These are phyloP conservation scores for Lumbricus terrestris DNA, from an alignment of 2,888 invertebrate genomes.

Conservation along the genomic window DNA sequence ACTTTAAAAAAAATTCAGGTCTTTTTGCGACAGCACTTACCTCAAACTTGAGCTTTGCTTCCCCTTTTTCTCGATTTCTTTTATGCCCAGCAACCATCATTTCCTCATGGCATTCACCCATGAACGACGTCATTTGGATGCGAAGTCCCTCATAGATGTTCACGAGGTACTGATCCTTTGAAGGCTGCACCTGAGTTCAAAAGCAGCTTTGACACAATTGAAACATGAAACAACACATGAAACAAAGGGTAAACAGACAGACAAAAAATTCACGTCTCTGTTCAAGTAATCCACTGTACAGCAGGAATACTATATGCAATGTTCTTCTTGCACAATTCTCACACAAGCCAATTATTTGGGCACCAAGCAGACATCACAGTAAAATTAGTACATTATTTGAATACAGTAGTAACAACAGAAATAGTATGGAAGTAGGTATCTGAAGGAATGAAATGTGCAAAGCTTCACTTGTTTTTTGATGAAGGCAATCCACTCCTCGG, in stretches of 20 bases:
- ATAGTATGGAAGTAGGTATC: neutral
- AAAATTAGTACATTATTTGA: neutral
- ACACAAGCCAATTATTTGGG: neutral
- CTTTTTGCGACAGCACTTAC: constrained; percentile 43
- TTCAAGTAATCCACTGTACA: neutral
- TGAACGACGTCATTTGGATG: constrained; percentile 63
- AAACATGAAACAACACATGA: neutral
- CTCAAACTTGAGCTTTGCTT: constrained; percentile 63
- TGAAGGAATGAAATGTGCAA: neutral
- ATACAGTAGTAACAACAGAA: neutral
- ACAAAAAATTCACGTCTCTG: neutral
- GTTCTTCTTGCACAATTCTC: neutral
- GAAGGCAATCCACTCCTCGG: constrained; percentile 63
- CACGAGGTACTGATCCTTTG: constrained; percentile 64
- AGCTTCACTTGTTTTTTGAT: constrained; percentile 52
- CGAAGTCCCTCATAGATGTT: constrained; percentile 60
- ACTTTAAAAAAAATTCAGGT: neutral
- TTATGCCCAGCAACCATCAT: constrained; percentile 66
- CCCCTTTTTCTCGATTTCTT: constrained; percentile 64
- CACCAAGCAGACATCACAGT: neutral
- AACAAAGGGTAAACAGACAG: neutral
- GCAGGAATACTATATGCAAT: neutral
- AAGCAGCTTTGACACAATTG: neutral
- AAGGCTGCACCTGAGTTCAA: constrained; percentile 63
- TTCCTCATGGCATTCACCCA: constrained; percentile 67